A percentile compares a stretch with the other conserved stretches of the same genome.
Conservation (phyloP, 2,888 invertebrate genomes). For the Acronicta alni region DNA sequence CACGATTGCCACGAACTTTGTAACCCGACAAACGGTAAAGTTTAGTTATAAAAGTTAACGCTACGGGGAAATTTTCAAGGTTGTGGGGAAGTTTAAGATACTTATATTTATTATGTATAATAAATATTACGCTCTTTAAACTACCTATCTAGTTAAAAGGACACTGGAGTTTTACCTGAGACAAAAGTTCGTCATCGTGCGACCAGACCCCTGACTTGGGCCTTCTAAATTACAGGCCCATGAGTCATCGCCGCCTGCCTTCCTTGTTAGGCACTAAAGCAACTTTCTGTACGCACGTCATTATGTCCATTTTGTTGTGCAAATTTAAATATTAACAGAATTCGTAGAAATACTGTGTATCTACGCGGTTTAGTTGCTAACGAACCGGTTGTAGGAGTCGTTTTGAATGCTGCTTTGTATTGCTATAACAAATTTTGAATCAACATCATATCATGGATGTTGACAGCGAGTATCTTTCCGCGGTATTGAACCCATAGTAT, state of each 20-base stretch:
- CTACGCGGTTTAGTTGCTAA: conserved; percentile 34
- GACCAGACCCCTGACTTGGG: conserved; percentile 34
- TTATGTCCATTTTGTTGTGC: conserved; percentile 50
- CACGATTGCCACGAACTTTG: conserved; percentile 13
- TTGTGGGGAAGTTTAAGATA: no score
- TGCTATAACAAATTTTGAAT: not conserved
- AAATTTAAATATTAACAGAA: conserved; percentile 51
- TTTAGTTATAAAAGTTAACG: not conserved
- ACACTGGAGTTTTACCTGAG: conserved; percentile 11
- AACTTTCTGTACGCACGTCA: conserved; percentile 53
- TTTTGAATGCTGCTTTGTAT: conserved; percentile 9
- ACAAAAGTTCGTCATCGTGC: conserved; percentile 40
- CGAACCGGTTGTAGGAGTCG: conserved; percentile 10
- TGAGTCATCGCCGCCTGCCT: conserved; percentile 55
- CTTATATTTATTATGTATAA: no score
- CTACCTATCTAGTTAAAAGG: conserved; percentile 5
- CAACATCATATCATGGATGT: no score
- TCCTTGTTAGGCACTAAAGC: conserved; percentile 45
- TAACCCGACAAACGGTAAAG: conserved; percentile 9
- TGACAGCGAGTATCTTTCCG: no score
- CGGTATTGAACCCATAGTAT: no score
- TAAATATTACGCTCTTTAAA: no score
- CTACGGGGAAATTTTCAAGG: not conserved
- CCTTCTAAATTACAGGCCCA: conserved; percentile 49
- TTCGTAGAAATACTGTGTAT: conserved; percentile 43